phyloP scores from a whole-genome alignment of 2,113 vertebrate species.

The Ellobius talpinus region DNA sequence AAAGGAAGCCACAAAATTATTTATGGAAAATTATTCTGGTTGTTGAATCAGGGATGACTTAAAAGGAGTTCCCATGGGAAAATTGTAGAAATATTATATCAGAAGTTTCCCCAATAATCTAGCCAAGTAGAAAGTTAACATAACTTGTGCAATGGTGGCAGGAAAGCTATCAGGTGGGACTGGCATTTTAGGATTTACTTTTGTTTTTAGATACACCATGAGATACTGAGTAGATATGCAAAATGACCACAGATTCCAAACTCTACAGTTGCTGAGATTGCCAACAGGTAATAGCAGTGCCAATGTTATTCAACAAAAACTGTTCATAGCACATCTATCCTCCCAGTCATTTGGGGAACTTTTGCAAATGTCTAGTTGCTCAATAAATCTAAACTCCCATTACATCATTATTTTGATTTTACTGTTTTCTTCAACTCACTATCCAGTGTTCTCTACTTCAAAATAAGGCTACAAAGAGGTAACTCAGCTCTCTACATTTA shows the following conservation, averaged over 20 bases:
- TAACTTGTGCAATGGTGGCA: not conserved
- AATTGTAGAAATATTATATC: not conserved
- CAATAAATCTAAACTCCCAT: not conserved
- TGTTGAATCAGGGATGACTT: not conserved
- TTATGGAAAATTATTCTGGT: not conserved
- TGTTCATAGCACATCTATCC: not conserved
- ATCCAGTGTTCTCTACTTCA: not conserved
- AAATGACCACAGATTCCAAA: not conserved
- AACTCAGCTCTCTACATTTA: not conserved
- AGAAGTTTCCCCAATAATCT: not conserved
- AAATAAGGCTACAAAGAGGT: not conserved
- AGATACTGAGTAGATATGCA: not conserved
- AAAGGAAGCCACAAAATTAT: not conserved
- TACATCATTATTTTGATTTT: not conserved
- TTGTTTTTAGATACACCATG: not conserved
- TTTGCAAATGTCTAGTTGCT: conserved; percentile 21
- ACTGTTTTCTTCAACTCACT: not conserved
- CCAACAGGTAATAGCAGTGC: not conserved
- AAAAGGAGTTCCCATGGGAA: not conserved
- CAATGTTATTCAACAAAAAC: not conserved
- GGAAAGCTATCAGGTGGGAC: not conserved
- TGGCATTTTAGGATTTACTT: not conserved
- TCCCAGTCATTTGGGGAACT: not conserved
- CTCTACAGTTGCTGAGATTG: not conserved
- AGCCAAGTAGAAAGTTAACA: not conserved